These are phyloP conservation scores for fruit fly (Drosophila melanogaster) DNA, from an alignment of 1,140 invertebrate genomes.

Conservation along the genomic window Release_6_plus_ISO1_MT NC_004354.4:9190001-9190500, in stretches of 20 bases:
- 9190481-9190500: neutral
- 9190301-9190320: neutral
- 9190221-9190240: neutral
- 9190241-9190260: no score
- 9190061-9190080: slow-evolving; percentile 2
- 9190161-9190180: no score
- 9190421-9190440: neutral
- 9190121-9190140: slow-evolving; percentile 2
- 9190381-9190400: slow-evolving; percentile 8
- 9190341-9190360: no score
- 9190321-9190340: neutral
- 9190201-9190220: neutral
- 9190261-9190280: neutral
- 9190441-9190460: no score
- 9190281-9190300: neutral
- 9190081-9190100: neutral
- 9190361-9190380: neutral
- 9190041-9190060: neutral
- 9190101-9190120: neutral
- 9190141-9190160: no score
- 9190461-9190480: no score
- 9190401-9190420: no score
- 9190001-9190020: neutral
- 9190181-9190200: no score
- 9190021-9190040: neutral